phyloP scores from a whole-genome alignment of 2,113 vertebrate genomes.

The Pampusana beccarii region DNA sequence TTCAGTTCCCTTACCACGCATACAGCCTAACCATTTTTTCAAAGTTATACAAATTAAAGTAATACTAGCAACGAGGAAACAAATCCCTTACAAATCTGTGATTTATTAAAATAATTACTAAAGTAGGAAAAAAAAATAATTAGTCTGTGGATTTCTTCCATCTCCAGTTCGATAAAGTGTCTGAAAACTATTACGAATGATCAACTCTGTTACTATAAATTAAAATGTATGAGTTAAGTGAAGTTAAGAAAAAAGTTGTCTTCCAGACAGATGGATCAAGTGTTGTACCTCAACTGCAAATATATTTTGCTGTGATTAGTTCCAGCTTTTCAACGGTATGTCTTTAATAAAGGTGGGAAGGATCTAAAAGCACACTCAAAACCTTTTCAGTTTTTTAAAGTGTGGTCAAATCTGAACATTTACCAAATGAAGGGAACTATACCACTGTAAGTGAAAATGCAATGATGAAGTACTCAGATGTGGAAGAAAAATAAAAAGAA shows the following conservation, averaged over 20 bases:
- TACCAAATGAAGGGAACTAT: background rate
- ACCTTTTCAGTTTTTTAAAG: background rate
- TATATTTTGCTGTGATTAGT: background rate
- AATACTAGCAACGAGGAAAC: background rate
- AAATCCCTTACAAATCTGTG: background rate
- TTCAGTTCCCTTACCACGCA: background rate
- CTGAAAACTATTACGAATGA: background rate
- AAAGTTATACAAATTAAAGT: background rate
- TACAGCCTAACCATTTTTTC: background rate
- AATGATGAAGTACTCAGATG: background rate
- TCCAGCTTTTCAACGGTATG: background rate
- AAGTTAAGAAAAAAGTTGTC: background rate
- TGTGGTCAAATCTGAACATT: background rate
- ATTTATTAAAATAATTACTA: background rate
- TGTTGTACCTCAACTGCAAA: background rate
- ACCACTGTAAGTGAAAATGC: background rate
- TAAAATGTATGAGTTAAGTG: no score
- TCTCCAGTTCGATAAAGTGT: background rate
- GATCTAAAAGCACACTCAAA: background rate
- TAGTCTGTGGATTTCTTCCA: background rate
- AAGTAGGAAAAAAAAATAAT: background rate
- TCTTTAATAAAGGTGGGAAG: background rate
- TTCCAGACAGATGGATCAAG: background rate
- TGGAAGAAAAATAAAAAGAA: background rate
- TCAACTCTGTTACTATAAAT: background rate